phyloP scores from a whole-genome alignment of 1,140 invertebrate species.

The Macrostomum lignano region DNA sequence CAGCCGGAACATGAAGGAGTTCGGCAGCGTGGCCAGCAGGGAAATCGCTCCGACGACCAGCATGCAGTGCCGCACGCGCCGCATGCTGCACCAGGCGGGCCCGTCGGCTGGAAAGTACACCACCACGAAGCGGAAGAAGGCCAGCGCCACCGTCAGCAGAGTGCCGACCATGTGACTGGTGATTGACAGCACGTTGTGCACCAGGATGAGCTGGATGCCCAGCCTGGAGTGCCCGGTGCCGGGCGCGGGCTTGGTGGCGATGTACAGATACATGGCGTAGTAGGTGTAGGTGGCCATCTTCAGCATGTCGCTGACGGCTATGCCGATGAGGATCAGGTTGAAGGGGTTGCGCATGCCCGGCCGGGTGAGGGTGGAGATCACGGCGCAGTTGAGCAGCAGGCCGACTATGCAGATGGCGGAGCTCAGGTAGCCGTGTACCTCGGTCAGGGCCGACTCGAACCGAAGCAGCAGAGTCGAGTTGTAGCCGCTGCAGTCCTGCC shows the following conservation, averaged over 20 bases:
- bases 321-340: constrained; percentile 44
- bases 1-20: too few species aligned
- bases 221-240: not conserved
- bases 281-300: constrained; percentile 33
- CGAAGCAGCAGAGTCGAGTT: not conserved
- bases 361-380: constrained; percentile 50
- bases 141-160: not conserved
- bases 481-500: too few species aligned
- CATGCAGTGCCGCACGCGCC: too few species aligned
- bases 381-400: constrained; percentile 47
- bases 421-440: constrained; percentile 35
- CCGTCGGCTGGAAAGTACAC: too few species aligned
- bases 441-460: not conserved
- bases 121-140: not conserved
- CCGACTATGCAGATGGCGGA: constrained; percentile 48
- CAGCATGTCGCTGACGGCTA: constrained; percentile 47
- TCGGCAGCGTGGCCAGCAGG: too few species aligned
- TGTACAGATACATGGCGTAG: not conserved
- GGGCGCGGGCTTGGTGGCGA: not conserved
- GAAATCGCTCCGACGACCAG: too few species aligned
- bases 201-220: not conserved
- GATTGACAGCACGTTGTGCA: not conserved
- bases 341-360: constrained; percentile 45
- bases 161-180: not conserved
- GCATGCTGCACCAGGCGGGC: too few species aligned